Evolutionary conservation across 2,113 vertebrate genomes (phyloP), one percentile per base, ranked within the genome.

Genomic region (Amphiprion percula): DNA sequence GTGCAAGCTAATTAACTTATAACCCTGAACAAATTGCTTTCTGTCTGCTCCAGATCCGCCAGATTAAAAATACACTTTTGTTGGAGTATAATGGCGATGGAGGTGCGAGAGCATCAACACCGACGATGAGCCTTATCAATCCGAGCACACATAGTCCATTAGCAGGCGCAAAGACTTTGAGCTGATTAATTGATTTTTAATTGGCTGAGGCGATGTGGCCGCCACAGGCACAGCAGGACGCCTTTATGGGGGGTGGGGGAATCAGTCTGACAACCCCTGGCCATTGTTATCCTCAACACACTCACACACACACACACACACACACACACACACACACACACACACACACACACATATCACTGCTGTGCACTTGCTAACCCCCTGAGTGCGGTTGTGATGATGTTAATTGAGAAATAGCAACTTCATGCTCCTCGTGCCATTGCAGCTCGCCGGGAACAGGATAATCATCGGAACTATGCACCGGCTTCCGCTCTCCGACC

Each of bases 11-110:
- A 94, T 94, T 94, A 91, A 88, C 92, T 88, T 87, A 63, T 90
- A 92, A 93, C 92, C 93, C 82, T 15, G 33, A 88, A 78, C 85
- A 93, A 90, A 94, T 94, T 93, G 88, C 86, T 90, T 90, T 89
- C 75, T 79, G 81, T 74, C 85, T 84, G 59, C 74, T 74, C 50
- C 81, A 87, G 90, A 93, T 91, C 69, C 55, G 16, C 41, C 44
- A 53, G 75, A 92, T 90, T 85, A 84, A 79, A 87, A 87, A 83
- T 4, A 54, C 37, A 76, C 72, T 79, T 81, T 85, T 89, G 79
- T 87, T 74, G 21, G 71, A 85, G 71, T 71, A 77, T 61, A 78
- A 77, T 49, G 26, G 50, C 49, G 67, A 63, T 4, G 46, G 52
- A 79, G 66, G 72, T 61, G 65, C 46, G 21, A 23, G 56, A 82